These are phyloP conservation scores for Nothoprocta pentlandii DNA, from an alignment of 2,113 vertebrate genomes.

Conservation along the genomic window DNA sequence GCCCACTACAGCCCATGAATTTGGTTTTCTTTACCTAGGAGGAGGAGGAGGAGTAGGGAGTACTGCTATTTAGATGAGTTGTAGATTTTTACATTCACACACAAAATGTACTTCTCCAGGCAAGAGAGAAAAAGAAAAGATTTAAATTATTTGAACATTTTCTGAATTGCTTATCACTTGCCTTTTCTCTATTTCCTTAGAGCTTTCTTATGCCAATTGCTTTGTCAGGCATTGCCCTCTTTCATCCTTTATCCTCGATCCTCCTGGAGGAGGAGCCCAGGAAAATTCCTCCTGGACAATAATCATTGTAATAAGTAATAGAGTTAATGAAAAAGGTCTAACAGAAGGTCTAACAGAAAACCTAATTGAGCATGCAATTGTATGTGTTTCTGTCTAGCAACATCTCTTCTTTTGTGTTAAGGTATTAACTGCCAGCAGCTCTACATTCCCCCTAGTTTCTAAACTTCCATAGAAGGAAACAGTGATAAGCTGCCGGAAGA, in stretches of 20 bases:
- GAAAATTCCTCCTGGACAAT: background rate
- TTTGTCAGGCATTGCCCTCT: background rate
- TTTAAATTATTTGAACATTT: background rate
- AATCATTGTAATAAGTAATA: background rate
- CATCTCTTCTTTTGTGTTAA: background rate
- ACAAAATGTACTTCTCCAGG: background rate
- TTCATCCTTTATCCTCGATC: background rate
- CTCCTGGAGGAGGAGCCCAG: background rate
- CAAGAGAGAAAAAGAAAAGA: background rate
- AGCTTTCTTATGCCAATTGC: background rate
- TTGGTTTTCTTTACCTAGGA: background rate
- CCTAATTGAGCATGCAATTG: background rate
- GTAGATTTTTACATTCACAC: background rate
- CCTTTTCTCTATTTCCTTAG: background rate
- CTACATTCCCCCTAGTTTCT: fast-evolving
- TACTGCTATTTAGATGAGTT: background rate
- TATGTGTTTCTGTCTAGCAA: background rate
- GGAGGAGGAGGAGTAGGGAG: background rate
- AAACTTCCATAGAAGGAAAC: background rate
- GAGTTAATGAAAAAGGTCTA: background rate
- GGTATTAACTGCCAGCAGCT: background rate
- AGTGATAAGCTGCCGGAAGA: background rate
- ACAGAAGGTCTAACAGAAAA: background rate
- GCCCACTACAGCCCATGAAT: background rate
- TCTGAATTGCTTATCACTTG: background rate